Evolutionary conservation across 2,888 invertebrate genomes (phyloP).

Genomic region (Scaeva pyrastri): DNA sequence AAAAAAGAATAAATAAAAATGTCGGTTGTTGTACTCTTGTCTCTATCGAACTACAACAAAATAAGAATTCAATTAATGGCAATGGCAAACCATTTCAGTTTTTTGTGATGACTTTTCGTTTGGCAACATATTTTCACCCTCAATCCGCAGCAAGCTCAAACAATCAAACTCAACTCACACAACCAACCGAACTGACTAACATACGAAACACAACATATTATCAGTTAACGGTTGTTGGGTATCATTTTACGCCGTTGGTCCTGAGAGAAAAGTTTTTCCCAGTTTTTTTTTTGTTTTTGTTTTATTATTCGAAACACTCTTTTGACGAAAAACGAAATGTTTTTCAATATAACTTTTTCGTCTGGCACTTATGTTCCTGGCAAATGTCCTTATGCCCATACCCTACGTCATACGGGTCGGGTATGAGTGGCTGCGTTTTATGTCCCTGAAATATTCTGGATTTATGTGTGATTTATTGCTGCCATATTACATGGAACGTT

Average conservation of each 20-base stretch:
- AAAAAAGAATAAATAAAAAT: background rate
- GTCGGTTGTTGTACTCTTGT: background rate
- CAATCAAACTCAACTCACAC: background rate
- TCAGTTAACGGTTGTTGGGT: constrained; percentile 21
- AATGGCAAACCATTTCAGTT: background rate
- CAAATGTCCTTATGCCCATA: background rate
- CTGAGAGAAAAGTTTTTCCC: background rate
- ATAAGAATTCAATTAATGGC: constrained; percentile 29
- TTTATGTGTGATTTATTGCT: constrained; percentile 71
- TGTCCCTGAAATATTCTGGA: constrained; percentile 67
- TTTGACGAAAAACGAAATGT: constrained; percentile 31
- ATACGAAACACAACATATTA: constrained; percentile 5
- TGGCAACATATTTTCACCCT: constrained; percentile 26
- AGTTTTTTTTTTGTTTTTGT: background rate
- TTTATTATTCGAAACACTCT: constrained; percentile 1
- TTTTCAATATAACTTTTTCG: constrained; percentile 66
- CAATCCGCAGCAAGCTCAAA: background rate
- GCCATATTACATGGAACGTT: constrained; percentile 69
- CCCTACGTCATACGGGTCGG: no score
- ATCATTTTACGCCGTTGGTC: background rate
- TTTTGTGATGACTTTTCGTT: background rate
- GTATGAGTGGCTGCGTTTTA: constrained; percentile 66
- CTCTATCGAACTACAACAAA: constrained; percentile 3
- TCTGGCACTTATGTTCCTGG: constrained; percentile 40
- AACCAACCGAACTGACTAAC: background rate